phyloP scores from a whole-genome alignment of 2,113 vertebrate species.

The Macrotus californicus region DNA sequence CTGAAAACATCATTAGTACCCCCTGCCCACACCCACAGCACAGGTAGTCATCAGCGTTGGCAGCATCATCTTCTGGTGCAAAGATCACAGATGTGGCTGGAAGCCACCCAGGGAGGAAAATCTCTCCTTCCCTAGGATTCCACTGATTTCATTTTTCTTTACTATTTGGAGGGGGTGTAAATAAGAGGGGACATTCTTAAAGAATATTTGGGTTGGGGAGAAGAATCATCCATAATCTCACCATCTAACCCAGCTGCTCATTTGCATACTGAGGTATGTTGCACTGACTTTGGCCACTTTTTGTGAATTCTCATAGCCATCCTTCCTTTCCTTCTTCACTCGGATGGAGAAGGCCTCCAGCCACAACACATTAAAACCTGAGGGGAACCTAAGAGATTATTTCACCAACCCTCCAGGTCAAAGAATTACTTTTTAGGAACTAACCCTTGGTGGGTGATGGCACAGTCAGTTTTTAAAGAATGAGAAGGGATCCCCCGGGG shows the following conservation, averaged over 20 bases:
- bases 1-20: neutral
- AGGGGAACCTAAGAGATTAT: neutral
- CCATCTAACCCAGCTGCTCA: accelerated
- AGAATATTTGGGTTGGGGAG: neutral
- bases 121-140: neutral
- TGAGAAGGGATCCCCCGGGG: neutral
- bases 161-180: neutral
- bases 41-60: neutral
- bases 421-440: neutral
- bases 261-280: accelerated
- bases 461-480: neutral
- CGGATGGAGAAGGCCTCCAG: neutral
- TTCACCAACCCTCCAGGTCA: neutral
- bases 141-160: neutral
- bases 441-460: neutral
- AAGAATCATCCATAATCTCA: neutral
- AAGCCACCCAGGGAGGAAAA: neutral
- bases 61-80: neutral
- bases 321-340: neutral
- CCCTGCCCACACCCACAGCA: accelerated
- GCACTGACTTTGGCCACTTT: no score
- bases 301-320: no score
- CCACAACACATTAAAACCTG: neutral
- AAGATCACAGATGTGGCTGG: neutral
- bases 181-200: neutral